These are phyloP conservation scores for Lasioglossum zephyrum DNA, from an alignment of 2,888 invertebrate species.

Conservation along the genomic window DNA sequence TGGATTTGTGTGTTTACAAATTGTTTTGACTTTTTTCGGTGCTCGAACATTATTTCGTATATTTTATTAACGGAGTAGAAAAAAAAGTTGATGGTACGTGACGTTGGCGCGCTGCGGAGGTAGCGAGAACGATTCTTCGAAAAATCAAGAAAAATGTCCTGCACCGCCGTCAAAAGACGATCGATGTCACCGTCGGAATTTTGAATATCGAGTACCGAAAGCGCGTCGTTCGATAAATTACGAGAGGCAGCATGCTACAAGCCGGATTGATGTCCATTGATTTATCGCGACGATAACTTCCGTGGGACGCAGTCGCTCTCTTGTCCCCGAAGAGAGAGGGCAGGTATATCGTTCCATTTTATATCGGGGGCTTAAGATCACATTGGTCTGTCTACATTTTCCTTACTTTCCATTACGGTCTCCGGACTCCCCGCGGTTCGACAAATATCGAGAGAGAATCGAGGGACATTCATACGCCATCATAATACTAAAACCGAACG, in stretches of 20 bases:
- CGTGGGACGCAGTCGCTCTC: constrained; percentile 17
- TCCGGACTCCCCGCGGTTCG: neutral
- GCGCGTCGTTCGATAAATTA: constrained; percentile 56
- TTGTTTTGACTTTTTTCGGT: neutral
- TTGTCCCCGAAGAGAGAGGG: constrained; percentile 5
- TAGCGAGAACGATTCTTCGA: neutral
- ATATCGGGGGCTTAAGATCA: neutral
- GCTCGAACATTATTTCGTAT: neutral
- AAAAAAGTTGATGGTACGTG: neutral
- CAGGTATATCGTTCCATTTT: constrained; percentile 43
- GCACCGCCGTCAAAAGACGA: constrained; percentile 12
- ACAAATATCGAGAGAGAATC: neutral
- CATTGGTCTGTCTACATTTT: neutral
- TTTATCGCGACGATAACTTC: constrained; percentile 61
- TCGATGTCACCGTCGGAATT: constrained; percentile 38
- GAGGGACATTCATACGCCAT: neutral
- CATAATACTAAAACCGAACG: neutral
- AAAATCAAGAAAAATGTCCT: neutral
- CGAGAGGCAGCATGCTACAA: constrained; percentile 20
- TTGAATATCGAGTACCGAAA: constrained; percentile 58
- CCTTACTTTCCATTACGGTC: neutral
- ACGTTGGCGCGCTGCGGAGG: neutral
- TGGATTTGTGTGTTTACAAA: no score
- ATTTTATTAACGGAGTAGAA: neutral
- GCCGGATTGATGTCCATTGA: constrained; percentile 58